These are phyloP conservation scores for Sphyrna mokarran DNA, from an alignment of 2,113 vertebrate species.

Conservation along the genomic window DNA sequence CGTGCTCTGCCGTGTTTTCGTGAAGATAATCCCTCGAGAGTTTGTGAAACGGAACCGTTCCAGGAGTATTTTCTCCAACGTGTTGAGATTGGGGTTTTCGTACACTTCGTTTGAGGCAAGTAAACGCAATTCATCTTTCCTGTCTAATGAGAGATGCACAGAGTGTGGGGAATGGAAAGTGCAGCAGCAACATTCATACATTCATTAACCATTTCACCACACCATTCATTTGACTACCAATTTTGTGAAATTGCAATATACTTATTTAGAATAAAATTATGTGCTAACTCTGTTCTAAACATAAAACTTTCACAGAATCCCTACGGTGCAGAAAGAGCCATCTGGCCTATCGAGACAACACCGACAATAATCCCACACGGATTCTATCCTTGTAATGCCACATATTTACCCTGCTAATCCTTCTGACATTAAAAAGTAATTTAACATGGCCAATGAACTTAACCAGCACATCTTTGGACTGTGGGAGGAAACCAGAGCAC, in stretches of 20 bases:
- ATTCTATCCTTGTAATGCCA: too few species aligned
- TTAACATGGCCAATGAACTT: too few species aligned
- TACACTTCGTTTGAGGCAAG: constrained; percentile 46
- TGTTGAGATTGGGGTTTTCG: constrained; percentile 74
- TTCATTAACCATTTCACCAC: neutral
- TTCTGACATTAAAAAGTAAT: too few species aligned
- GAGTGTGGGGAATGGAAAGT: neutral
- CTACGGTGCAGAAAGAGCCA: too few species aligned
- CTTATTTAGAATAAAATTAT: neutral
- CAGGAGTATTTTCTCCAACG: constrained; percentile 62
- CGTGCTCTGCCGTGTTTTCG: constrained; percentile 68
- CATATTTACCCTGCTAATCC: too few species aligned
- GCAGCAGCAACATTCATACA: neutral
- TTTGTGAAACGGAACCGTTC: constrained; percentile 53
- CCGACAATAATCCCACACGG: too few species aligned
- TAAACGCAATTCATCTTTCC: constrained; percentile 46
- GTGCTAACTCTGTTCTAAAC: neutral
- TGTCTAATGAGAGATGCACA: constrained; percentile 51
- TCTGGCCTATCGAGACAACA: too few species aligned
- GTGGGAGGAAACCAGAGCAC: too few species aligned
- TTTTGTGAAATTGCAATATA: neutral
- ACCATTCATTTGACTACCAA: neutral
- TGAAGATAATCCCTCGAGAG: constrained; percentile 74
- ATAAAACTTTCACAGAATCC: too few species aligned
- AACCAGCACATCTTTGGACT: too few species aligned